phyloP scores from a whole-genome alignment of 2,113 vertebrate genomes.

The Colossoma macropomum region DNA sequence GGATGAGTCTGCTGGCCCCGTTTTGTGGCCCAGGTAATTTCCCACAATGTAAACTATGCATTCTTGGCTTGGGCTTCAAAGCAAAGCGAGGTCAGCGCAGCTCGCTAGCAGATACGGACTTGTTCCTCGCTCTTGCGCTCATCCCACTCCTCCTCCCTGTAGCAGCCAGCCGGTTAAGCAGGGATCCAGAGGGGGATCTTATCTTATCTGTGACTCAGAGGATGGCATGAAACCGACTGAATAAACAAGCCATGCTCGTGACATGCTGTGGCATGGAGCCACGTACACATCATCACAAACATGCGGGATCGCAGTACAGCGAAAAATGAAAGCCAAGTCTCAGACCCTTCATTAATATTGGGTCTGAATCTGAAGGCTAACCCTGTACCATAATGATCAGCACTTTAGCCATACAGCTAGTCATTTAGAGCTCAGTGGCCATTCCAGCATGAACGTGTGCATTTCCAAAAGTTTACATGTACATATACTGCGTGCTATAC shows the following conservation, averaged over 20 bases:
- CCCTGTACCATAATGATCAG: not conserved
- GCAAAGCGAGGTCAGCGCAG: conserved; percentile 59
- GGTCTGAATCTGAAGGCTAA: conserved; percentile 8
- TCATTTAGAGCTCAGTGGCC: conserved; percentile 2
- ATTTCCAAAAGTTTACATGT: not conserved
- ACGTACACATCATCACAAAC: conserved; percentile 13
- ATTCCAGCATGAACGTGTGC: not conserved
- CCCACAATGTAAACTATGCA: conserved; percentile 73
- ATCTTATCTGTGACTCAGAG: conserved; percentile 58
- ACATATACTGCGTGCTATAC: conserved; percentile 14
- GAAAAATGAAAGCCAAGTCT: not conserved
- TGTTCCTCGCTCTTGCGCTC: conserved; percentile 55
- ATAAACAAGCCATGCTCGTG: conserved; percentile 43
- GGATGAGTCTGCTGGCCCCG: conserved; percentile 57
- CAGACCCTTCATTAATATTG: not conserved
- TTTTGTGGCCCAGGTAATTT: conserved; percentile 71
- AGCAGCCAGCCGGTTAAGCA: conserved; percentile 34
- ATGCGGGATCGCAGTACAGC: conserved; percentile 2
- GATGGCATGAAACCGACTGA: conserved; percentile 50
- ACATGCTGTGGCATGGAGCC: conserved; percentile 53
- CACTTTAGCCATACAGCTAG: not conserved
- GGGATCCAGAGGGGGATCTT: conserved; percentile 38
- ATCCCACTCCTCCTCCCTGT: conserved; percentile 30
- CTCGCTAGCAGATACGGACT: conserved; percentile 71
- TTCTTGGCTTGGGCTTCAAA: conserved; percentile 77